These are phyloP conservation scores for Cephus cinctus DNA, from an alignment of 1,140 invertebrate species.

Conservation along the genomic window DNA sequence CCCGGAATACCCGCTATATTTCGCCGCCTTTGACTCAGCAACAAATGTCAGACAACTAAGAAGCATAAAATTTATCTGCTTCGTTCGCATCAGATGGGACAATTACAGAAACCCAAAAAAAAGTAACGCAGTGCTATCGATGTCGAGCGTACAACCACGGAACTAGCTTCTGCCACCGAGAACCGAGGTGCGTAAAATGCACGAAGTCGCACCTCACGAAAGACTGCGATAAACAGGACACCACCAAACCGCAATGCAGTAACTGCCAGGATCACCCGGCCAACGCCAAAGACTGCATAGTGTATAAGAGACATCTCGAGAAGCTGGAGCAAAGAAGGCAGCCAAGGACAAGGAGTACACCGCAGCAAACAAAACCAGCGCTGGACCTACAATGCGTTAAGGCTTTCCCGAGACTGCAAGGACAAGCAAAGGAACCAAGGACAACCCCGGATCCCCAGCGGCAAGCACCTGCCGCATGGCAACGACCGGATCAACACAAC, in stretches of 20 bases:
- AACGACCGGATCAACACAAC: not conserved
- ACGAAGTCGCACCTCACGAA: constrained; percentile 1
- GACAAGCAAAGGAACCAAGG: not conserved
- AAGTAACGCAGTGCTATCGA: constrained; percentile 18
- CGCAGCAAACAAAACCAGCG: not conserved
- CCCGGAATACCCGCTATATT: too few species aligned
- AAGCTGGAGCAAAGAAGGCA: not conserved
- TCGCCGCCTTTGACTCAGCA: too few species aligned
- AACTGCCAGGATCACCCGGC: constrained; percentile 19
- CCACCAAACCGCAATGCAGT: constrained; percentile 9
- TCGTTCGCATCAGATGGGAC: constrained; percentile 11
- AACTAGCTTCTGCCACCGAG: constrained; percentile 9
- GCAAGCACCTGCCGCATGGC: not conserved
- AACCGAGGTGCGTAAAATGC: constrained; percentile 22
- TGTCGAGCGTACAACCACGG: constrained; percentile 21
- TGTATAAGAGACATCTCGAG: constrained; percentile 7
- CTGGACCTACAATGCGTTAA: not conserved
- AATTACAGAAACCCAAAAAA: constrained; percentile 15
- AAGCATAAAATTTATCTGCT: constrained; percentile 11
- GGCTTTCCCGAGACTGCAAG: not conserved
- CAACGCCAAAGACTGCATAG: constrained; percentile 20
- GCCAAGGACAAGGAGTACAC: not conserved
- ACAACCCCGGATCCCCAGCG: not conserved
- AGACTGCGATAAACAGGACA: constrained; percentile 6
- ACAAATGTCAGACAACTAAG: not conserved